A percentile compares a stretch with the other conserved stretches of the same genome.
Conservation (phyloP, 53 echinoderm and acorn worm species). For the Hippasteria phrygiana region DNA sequence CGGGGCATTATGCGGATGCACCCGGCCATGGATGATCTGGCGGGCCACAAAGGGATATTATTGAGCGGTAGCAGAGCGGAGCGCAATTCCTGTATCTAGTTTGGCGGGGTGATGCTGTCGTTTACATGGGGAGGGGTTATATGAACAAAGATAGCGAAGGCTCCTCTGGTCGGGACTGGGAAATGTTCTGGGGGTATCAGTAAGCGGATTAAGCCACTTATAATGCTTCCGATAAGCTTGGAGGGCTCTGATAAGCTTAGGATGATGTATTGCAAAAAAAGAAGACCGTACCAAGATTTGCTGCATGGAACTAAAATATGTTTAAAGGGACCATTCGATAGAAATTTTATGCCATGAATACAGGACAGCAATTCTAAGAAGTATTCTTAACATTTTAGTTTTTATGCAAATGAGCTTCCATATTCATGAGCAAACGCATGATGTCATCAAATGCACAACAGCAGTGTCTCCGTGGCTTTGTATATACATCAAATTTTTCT, state of each 20-base stretch:
- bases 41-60: background rate
- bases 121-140: background rate
- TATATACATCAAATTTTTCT: too few relatives aligned
- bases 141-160: slow-evolving; percentile 4
- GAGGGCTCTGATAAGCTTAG: slow-evolving; percentile 40
- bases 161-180: background rate
- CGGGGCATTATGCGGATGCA: slow-evolving; percentile 31
- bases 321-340: too few relatives aligned
- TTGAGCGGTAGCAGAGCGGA: background rate
- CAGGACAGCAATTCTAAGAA: too few relatives aligned
- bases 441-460: too few relatives aligned
- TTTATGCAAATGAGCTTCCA: too few relatives aligned
- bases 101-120: background rate
- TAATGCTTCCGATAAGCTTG: background rate
- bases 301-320: too few relatives aligned
- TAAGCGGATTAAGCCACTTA: slow-evolving; percentile 49
- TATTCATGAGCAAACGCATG: too few relatives aligned
- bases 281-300: too few relatives aligned
- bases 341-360: too few relatives aligned
- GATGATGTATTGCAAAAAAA: too few relatives aligned
- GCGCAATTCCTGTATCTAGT: background rate
- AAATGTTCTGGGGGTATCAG: slow-evolving; percentile 22
- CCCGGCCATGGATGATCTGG: slow-evolving; percentile 27
- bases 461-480: too few relatives aligned
- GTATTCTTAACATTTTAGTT: too few relatives aligned